Percentiles rank a stretch among this genome's conserved stretches.
phyloP scores from a whole-genome alignment of 2,113 vertebrate genomes.

The Galemys pyrenaicus region DNA sequence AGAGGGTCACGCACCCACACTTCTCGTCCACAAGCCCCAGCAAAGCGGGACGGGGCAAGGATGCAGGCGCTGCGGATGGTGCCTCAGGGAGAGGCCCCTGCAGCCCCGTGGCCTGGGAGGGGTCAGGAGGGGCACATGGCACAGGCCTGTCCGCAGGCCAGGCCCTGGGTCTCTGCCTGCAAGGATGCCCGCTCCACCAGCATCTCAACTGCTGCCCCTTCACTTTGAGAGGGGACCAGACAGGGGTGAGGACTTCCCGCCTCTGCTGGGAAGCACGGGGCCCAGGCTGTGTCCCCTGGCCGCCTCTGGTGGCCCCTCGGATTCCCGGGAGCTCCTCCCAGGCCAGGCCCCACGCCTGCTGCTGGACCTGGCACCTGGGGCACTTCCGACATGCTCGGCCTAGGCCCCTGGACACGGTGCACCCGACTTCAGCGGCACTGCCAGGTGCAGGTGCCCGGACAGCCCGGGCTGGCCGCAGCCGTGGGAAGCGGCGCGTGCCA shows the following conservation, averaged over 20 bases:
- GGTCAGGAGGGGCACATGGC: too few relatives aligned
- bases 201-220: rapidly evolving
- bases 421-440: background rate
- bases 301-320: background rate
- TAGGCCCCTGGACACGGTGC: rapidly evolving
- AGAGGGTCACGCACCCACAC: rapidly evolving
- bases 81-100: background rate
- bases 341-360: rapidly evolving
- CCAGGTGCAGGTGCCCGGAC: rapidly evolving
- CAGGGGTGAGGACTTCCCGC: rapidly evolving
- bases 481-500: background rate
- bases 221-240: background rate
- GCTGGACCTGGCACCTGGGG: too few relatives aligned
- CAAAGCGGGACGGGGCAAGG: background rate
- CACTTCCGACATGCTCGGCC: rapidly evolving
- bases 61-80: background rate
- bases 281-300: too few relatives aligned
- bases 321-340: background rate
- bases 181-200: rapidly evolving
- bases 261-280: rapidly evolving
- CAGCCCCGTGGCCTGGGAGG: too few relatives aligned
- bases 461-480: background rate
- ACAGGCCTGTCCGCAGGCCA: too few relatives aligned
- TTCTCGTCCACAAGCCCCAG: background rate
- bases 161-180: background rate